Conservation (phyloP, 2,113 vertebrate genomes). For the Chamaea fasciata region DNA sequence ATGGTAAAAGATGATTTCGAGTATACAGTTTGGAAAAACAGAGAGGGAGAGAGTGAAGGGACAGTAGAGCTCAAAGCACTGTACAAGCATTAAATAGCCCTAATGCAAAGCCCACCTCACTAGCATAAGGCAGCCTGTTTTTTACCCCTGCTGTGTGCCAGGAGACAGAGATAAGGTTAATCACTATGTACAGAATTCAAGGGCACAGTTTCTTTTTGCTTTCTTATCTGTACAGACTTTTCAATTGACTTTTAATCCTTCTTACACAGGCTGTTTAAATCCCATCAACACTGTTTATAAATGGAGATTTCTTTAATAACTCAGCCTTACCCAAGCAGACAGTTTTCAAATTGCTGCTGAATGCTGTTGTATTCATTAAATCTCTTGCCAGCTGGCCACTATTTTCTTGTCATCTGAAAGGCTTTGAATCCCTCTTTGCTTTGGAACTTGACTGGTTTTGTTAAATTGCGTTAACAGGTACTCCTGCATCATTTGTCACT, state of each 20-base stretch:
- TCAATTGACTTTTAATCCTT: slow-evolving; percentile 31
- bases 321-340: not conserved
- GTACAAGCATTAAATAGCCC: not conserved
- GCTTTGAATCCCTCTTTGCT: not conserved
- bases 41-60: not conserved
- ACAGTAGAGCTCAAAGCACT: not conserved
- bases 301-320: slow-evolving; percentile 7
- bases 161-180: not conserved
- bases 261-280: not conserved
- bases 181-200: not conserved
- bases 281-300: slow-evolving; percentile 14
- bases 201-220: slow-evolving; percentile 14
- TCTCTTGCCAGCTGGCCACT: not conserved
- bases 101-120: not conserved
- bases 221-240: slow-evolving; percentile 22
- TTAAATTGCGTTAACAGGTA: not conserved
- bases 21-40: not conserved
- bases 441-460: not conserved
- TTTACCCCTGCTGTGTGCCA: not conserved
- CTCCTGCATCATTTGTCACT: not conserved
- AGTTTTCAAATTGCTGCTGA: slow-evolving; percentile 11
- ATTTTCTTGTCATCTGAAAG: not conserved
- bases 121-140: not conserved
- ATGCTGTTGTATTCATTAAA: slow-evolving; percentile 7
- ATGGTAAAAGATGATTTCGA: not conserved